A percentile compares a stretch with the other conserved stretches of the same genome.
These are phyloP conservation scores for Sebastes umbrosus DNA, from an alignment of 2,797 vertebrate genomes.

Conservation along the genomic window DNA sequence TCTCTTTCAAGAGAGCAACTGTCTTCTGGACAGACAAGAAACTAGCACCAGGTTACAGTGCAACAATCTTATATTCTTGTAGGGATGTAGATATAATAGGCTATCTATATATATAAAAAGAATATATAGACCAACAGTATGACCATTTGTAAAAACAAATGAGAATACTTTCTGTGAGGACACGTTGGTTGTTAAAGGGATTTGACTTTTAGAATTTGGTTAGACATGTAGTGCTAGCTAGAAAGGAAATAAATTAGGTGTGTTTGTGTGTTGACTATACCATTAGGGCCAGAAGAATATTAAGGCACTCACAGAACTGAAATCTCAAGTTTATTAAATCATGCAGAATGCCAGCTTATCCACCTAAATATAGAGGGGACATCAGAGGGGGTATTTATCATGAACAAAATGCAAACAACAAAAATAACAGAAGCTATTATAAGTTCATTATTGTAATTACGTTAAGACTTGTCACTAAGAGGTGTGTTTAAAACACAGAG, in stretches of 20 bases:
- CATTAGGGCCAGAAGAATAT: background rate
- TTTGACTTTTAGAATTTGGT: background rate
- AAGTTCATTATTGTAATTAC: background rate
- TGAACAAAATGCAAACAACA: background rate
- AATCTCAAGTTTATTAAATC: constrained; percentile 33
- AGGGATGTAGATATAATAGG: background rate
- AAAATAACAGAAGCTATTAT: background rate
- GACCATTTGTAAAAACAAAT: background rate
- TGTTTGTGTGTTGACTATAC: background rate
- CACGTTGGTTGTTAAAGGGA: background rate
- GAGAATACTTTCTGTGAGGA: background rate
- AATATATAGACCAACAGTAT: background rate
- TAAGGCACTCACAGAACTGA: background rate
- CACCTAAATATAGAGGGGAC: background rate
- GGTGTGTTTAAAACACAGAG: background rate
- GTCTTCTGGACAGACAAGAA: constrained; percentile 32
- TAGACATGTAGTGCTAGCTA: too few species aligned
- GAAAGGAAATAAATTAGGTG: background rate
- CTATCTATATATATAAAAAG: background rate
- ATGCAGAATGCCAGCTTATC: background rate
- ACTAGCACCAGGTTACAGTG: background rate
- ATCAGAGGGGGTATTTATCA: background rate
- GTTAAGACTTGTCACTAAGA: background rate
- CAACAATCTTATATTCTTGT: background rate
- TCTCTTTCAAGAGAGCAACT: constrained; percentile 6